Percentiles rank a stretch among this genome's conserved stretches.
phyloP scores from a whole-genome alignment of 92 coral and sea anemone species.

The Zoanthus sociatus region DNA sequence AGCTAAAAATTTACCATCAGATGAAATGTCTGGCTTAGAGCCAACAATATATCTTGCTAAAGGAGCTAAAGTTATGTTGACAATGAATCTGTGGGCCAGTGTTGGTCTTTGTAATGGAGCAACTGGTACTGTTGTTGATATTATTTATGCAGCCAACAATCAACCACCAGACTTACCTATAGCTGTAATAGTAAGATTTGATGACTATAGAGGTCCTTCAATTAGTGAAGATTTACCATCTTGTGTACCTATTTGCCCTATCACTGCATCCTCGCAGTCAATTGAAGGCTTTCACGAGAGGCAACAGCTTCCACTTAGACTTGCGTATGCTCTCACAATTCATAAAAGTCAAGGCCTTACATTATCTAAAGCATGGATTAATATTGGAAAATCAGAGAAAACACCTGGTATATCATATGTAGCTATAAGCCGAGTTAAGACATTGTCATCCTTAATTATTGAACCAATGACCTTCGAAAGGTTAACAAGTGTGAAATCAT shows the following conservation, averaged over 20 bases:
- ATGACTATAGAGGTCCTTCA: background rate
- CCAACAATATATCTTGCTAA: no score
- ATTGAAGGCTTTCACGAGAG: background rate
- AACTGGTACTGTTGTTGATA: no score
- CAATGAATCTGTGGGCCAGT: background rate
- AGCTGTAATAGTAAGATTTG: background rate
- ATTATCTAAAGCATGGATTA: background rate
- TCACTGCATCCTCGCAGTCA: background rate
- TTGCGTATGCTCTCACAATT: slow-evolving; percentile 11
- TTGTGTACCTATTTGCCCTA: background rate
- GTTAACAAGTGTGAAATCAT: no score
- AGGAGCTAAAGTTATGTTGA: no score
- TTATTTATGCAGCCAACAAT: background rate
- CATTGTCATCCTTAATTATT: no score
- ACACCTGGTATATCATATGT: no score
- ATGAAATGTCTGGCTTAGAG: no score
- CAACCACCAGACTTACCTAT: background rate
- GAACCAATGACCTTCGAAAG: no score
- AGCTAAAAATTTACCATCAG: no score
- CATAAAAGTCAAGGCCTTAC: slow-evolving; percentile 7
- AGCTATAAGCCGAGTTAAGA: no score
- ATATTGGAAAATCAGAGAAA: no score
- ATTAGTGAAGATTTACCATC: background rate
- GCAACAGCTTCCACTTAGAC: slow-evolving; percentile 14
- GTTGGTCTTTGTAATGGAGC: background rate